Base-by-base conservation (phyloP, 1,140 invertebrate species). In the Oryctes rhinoceros region DNA sequence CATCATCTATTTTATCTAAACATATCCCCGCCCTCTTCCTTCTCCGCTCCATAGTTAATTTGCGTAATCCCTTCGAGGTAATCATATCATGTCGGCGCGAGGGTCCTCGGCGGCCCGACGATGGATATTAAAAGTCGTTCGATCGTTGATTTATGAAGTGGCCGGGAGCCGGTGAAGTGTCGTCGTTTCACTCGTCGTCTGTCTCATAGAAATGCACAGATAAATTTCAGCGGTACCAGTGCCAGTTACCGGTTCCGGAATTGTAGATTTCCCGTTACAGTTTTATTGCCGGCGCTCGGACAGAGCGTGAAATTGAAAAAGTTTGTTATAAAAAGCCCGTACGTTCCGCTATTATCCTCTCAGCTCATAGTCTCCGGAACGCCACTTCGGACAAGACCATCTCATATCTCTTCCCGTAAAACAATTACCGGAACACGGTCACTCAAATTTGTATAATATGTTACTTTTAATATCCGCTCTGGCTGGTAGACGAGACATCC, bases 251-350 rank as follows among this genome's bases (percentile, higher is more conserved):
- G 24, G 65, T 71, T 71, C 35, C 65, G 35, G 65, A 71, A 71
- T 71, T 71, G 65, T 71, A 71, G 65, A 71, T 71, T 71, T 71
- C 65, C 53, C 65, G 65, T 71, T 71, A 71, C 65, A 71, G 65
- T 71, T 71, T 59, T 71, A 71, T 71, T 71, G 65, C 65, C 65
- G 24, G 18, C 24, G 65, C 65, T 71, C 20, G 65, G 65, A 71
- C 65, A 71, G 65, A 71, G 65, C 65, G 65, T 71, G 65, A 71
- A 71, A 71, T 71, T 71, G 65, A 71, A 71, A 71, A 71, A 71
- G 65, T 71, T 71, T 71, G 65, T 71, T 71, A 71, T 71, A 71
- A 71, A 71, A 71, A 71, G 65, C 24, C 65, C 65, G 24, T 71
- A 13, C 65, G 65, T 24, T 5, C 65, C 53, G 53, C 24, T 24